Conservation (phyloP, 2,113 vertebrate genomes). For the Actenoides hombroni region DNA sequence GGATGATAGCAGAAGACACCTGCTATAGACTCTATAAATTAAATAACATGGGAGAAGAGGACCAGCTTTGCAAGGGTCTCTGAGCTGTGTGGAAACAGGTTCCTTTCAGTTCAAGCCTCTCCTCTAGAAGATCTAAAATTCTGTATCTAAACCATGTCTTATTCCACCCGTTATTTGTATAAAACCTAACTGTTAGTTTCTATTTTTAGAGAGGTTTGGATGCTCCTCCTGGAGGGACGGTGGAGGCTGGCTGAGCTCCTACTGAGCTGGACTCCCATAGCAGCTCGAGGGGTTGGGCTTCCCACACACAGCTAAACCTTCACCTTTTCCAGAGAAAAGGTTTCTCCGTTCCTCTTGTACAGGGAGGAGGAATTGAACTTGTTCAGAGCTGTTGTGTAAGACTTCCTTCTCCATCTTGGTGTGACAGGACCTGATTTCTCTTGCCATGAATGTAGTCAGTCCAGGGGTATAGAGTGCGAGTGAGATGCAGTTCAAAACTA, state of each 20-base stretch:
- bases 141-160: background rate
- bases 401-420: background rate
- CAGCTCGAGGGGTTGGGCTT: background rate
- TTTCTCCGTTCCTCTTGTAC: background rate
- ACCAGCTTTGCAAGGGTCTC: background rate
- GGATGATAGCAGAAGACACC: background rate
- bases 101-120: background rate
- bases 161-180: background rate
- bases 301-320: background rate
- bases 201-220: background rate
- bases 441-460: accelerated
- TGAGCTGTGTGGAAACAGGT: background rate
- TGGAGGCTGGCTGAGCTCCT: background rate
- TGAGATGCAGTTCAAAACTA: background rate
- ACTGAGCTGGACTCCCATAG: background rate
- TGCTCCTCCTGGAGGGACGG: background rate
- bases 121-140: background rate
- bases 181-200: background rate
- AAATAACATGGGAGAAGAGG: background rate
- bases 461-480: background rate
- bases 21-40: background rate
- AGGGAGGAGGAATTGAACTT: background rate
- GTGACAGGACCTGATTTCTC: background rate
- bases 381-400: background rate
- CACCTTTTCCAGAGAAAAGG: background rate